These are phyloP conservation scores for Pachypanchax playfairii DNA, from an alignment of 2,113 vertebrate genomes.

Conservation along the genomic window DNA sequence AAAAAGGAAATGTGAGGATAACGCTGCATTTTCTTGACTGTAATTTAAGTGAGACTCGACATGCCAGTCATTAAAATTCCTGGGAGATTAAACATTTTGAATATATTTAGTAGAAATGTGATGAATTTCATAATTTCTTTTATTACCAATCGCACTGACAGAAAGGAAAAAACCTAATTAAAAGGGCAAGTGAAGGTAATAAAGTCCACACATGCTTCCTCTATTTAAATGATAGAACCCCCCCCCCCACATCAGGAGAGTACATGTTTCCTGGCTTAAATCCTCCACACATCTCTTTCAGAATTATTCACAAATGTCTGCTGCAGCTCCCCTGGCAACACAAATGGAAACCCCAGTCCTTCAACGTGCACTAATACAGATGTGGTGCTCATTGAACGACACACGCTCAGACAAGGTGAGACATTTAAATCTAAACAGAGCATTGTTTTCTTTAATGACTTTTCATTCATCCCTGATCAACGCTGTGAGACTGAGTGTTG, in stretches of 20 bases:
- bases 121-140: background rate
- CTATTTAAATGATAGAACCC: slow-evolving; percentile 11
- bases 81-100: slow-evolving; percentile 18
- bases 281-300: slow-evolving; percentile 71
- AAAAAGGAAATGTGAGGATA: slow-evolving; percentile 10
- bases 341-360: slow-evolving; percentile 45
- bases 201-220: slow-evolving; percentile 12
- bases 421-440: slow-evolving; percentile 1
- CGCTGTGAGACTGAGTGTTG: background rate
- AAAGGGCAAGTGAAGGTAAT: background rate
- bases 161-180: background rate
- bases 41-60: background rate
- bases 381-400: slow-evolving; percentile 10
- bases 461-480: background rate
- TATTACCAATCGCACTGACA: background rate
- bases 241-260: too few relatives aligned
- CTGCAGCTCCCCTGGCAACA: slow-evolving; percentile 85
- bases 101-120: slow-evolving; percentile 14
- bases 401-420: slow-evolving; percentile 2
- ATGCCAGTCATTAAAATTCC: slow-evolving; percentile 10
- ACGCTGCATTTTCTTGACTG: slow-evolving; percentile 22
- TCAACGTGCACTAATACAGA: slow-evolving; percentile 21
- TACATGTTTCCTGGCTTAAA: too few relatives aligned
- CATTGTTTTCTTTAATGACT: background rate
- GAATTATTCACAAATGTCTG: slow-evolving; percentile 83